Evolutionary conservation across 2,113 vertebrate species (phyloP), one percentile per base, ranked within the genome.

Genomic region (Nettapus auritus): DNA sequence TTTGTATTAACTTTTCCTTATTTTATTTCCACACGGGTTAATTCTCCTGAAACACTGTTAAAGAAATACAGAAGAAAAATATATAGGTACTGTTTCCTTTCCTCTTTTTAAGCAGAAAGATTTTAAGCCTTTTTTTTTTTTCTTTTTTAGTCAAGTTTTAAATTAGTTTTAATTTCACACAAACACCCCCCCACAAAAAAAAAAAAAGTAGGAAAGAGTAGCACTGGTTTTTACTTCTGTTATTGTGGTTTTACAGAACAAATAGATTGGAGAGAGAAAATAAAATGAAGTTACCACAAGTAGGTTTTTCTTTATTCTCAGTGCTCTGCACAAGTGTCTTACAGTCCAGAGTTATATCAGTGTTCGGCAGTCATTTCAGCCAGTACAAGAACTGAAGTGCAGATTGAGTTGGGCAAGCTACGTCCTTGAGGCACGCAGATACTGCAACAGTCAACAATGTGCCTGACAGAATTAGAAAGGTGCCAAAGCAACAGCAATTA

Each of bases 221-320:
- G 20, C 20, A 5, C 50, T 40, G 11, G 19, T 9, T 90, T 92
- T 92, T 82, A 60, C 5, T 80, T 2, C 11, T 22, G 67, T 82
- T 76, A 23, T 8, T 71, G 25, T 63, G 19, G 25, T 73, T 89
- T 91, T 75, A 79, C 66, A 96, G 67, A 92, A 89, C 46, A 96
- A 96, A 94, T 48, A 94, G 56, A 94, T 11, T 18, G 11, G 12
- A 90, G 25, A 86, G 44, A 34, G 18, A 74, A 80, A 71, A n/a
- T 22, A 83, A 71, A 46, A 55, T 56, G 36, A 95, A 82, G 50
- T 74, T 40, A 77, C 46, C 17, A 68, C 29, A 74, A 80, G 44
- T 16, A 63, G 11, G 13, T 71, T 79, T 11, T 63, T 82, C 13
- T 71, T 70, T 82, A 29, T 79, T 83, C 55, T n/a, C 40, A 12